A percentile compares a stretch with the other conserved stretches of the same genome.
phyloP scores from a whole-genome alignment of 2,888 invertebrate genomes.

The Bhutanitis thaidina region DNA sequence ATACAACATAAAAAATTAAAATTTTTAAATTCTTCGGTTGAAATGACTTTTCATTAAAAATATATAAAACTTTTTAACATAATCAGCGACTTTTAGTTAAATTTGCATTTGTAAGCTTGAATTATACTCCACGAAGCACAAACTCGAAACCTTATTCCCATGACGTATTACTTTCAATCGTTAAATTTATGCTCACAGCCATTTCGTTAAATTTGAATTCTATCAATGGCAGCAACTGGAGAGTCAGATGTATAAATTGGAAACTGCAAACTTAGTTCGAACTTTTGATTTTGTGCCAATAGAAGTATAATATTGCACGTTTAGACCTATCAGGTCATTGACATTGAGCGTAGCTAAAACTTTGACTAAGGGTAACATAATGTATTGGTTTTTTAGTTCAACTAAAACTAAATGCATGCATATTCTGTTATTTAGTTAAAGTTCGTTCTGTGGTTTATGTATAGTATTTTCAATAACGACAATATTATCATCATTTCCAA shows the following conservation, averaged over 20 bases:
- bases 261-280: slow-evolving; percentile 2
- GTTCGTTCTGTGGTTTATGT: no score
- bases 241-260: slow-evolving; percentile 6
- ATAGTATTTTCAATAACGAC: no score
- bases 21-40: no score
- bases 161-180: slow-evolving; percentile 12
- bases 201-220: slow-evolving; percentile 15
- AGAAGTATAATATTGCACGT: neutral
- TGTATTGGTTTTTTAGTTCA: no score
- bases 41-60: neutral
- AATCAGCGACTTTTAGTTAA: slow-evolving; percentile 13
- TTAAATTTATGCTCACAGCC: slow-evolving; percentile 17
- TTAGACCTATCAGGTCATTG: neutral
- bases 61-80: slow-evolving; percentile 6
- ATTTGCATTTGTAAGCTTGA: slow-evolving; percentile 17
- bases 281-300: slow-evolving; percentile 7
- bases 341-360: neutral
- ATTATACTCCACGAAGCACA: neutral
- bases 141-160: slow-evolving; percentile 10
- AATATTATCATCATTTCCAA: no score
- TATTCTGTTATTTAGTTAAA: no score
- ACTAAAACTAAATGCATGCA: no score
- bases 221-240: slow-evolving; percentile 3
- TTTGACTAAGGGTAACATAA: neutral
- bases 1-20: no score